A percentile compares a stretch with the other conserved stretches of the same genome.
Evolutionary conservation across 2,113 vertebrate genomes (phyloP).

Genomic region (Oreochromis niloticus): DNA sequence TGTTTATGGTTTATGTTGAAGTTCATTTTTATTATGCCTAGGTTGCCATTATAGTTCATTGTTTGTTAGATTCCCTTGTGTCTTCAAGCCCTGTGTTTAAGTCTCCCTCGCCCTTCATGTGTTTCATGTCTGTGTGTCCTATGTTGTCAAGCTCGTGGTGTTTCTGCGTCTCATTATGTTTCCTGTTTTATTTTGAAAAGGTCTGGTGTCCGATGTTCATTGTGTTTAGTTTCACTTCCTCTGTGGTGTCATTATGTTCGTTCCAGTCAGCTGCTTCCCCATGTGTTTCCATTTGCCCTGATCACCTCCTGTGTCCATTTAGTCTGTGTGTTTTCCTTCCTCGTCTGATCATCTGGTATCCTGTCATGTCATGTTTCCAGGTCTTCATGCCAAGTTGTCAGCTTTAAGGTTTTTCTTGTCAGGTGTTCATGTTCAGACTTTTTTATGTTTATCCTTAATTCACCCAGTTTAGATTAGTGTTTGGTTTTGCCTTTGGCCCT

Average conservation of each 20-base stretch:
- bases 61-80: neutral
- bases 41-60: neutral
- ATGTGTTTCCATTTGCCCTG: neutral
- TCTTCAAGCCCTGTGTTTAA: neutral
- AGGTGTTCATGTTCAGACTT: neutral
- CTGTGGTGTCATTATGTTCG: neutral
- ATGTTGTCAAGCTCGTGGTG: neutral
- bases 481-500: neutral
- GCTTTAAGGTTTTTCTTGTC: neutral
- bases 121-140: neutral
- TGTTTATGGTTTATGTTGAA: neutral
- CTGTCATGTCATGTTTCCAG: neutral
- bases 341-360: neutral
- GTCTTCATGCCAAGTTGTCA: neutral
- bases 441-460: neutral
- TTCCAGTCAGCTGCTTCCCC: neutral
- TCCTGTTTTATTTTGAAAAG: neutral
- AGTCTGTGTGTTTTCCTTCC: neutral
- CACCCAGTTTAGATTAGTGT: neutral
- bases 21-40: neutral
- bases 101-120: neutral
- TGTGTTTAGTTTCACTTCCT: too few relatives aligned
- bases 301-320: neutral
- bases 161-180: neutral
- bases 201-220: neutral